Base-by-base conservation (phyloP, 1,140 invertebrate species). In the Papilio polyxenes region DNA sequence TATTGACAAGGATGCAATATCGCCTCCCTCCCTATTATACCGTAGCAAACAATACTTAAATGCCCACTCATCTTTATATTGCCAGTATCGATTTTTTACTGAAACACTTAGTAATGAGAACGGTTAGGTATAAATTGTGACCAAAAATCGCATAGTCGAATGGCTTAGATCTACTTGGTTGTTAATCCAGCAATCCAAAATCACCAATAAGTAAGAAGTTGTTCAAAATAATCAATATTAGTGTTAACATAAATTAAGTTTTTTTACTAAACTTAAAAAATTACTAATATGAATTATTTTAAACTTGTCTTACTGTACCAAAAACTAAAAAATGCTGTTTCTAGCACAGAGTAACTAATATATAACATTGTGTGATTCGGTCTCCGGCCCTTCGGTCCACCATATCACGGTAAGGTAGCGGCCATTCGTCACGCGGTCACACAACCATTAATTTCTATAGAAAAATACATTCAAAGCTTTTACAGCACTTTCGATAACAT, bases 401-500 rank as follows among this genome's bases (percentile, higher is more conserved):
- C 31, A 62, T 23, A 62, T 23, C 15, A 62, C 75, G 53, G 49
- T 77, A 37, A 77, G 56, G 81, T 80, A 76, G 62, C 78, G 87
- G 83, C 85, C 75, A 92, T 93, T 92, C 91, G 91, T 93, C 92
- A 93, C 87, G 82, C 86, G 89, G 91, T 87, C 88, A 89, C 83
- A 89, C 56, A 75, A 92, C 91, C 92, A 93, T 93, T 93, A 92
- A 93, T 93, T 93, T 93, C 92, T 93, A 92, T 92, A 92, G 89
- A 91, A 91, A 89, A 90, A 87, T 88, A 92, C 90, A 90, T 83
- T 84, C 89, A 87, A 83, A 85, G 83, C 91, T 90, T 92, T 92
- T 91, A 92, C 87, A 88, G 87, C 87, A 89, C 88, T 89, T 92
- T 92, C 92, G 92, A 93, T 93, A 93, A 93, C 92, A 93, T 91